phyloP scores from a whole-genome alignment of 1,140 invertebrate species.

The Paralvinella palmiformis region DNA sequence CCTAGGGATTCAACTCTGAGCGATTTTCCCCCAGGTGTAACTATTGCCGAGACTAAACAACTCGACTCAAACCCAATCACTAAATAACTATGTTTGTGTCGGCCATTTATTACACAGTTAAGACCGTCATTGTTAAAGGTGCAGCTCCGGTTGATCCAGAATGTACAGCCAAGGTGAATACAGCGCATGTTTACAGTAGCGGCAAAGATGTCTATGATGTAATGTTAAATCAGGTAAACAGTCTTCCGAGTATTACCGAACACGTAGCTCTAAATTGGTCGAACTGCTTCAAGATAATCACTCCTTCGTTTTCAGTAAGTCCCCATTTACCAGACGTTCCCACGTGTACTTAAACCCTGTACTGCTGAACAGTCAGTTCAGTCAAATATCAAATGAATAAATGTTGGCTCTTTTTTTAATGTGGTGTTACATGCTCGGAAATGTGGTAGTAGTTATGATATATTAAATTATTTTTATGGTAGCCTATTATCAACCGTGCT shows the following conservation, averaged over 20 bases:
- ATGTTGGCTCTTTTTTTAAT: too few species aligned
- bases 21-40: background rate
- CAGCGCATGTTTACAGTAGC: constrained; percentile 48
- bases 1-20: background rate
- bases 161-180: constrained; percentile 40
- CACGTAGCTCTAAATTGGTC: too few species aligned
- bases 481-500: too few species aligned
- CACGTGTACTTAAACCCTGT: too few species aligned
- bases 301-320: too few species aligned
- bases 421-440: too few species aligned
- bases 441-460: too few species aligned
- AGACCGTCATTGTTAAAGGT: constrained; percentile 46
- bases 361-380: too few species aligned
- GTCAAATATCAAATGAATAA: too few species aligned
- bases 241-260: background rate
- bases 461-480: too few species aligned
- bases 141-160: constrained; percentile 52
- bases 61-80: background rate
- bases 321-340: too few species aligned
- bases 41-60: background rate
- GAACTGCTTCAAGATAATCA: too few species aligned
- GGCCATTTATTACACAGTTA: constrained; percentile 28
- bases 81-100: background rate
- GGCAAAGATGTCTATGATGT: constrained; percentile 51
- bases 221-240: constrained; percentile 54